Evolutionary conservation across 2,888 invertebrate species (phyloP).

Genomic region (Scaptomyza flava): DNA sequence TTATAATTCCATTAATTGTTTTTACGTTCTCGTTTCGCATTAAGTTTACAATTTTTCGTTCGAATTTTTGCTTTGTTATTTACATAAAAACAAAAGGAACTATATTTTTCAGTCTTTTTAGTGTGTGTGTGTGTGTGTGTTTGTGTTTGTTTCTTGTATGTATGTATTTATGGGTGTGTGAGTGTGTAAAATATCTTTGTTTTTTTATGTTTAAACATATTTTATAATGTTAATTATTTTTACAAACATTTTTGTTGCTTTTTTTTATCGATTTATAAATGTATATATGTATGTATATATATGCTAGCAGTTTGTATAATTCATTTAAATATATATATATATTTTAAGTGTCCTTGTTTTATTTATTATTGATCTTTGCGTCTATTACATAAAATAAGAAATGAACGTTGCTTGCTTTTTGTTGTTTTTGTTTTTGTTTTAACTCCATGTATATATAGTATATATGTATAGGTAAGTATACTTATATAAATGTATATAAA

Average conservation of each 20-base stretch:
- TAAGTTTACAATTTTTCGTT: constrained; percentile 72
- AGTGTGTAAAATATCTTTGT: constrained; percentile 75
- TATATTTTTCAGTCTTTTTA: constrained; percentile 85
- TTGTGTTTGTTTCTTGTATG: constrained; percentile 9
- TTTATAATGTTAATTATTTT: constrained; percentile 44
- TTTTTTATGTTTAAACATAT: constrained; percentile 37
- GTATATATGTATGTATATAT: background rate
- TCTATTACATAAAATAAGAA: constrained; percentile 46
- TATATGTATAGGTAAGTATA: constrained; percentile 4
- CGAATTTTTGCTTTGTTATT: constrained; percentile 72
- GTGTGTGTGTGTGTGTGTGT: constrained; percentile 70
- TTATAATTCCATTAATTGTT: constrained; percentile 82
- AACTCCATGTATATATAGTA: background rate
- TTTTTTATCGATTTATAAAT: constrained; percentile 29
- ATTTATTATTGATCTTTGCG: constrained; percentile 34
- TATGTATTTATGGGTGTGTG: constrained; percentile 41
- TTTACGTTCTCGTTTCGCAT: constrained; percentile 71
- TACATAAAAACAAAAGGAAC: constrained; percentile 85
- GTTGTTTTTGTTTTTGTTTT: constrained; percentile 1
- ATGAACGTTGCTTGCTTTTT: constrained; percentile 38
- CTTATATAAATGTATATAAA: constrained; percentile 53
- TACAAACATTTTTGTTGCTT: constrained; percentile 34
- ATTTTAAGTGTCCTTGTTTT: constrained; percentile 52
- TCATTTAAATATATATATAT: constrained; percentile 62
- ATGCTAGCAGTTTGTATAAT: constrained; percentile 66